These are phyloP conservation scores for Gallinago paraguaiae DNA, from an alignment of 2,113 vertebrate species.

Conservation along the genomic window DNA sequence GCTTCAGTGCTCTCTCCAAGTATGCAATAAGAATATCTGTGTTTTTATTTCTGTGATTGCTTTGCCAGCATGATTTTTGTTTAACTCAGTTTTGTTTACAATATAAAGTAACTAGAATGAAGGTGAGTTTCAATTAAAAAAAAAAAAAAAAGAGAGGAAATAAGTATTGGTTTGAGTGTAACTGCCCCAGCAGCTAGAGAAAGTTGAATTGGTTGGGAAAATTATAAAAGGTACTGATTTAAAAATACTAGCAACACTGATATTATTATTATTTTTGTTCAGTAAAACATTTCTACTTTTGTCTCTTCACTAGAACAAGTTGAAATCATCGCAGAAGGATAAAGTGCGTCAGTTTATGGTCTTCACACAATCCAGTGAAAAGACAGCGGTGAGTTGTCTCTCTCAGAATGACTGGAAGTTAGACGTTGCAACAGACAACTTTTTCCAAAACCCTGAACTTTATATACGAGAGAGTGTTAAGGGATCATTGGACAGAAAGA, in stretches of 20 bases:
- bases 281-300: not conserved
- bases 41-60: not conserved
- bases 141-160: not conserved
- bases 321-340: conserved; percentile 99
- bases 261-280: not conserved
- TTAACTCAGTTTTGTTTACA: not conserved
- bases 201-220: not conserved
- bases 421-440: conserved; percentile 98
- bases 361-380: conserved; percentile 98
- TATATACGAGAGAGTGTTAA: conserved; percentile 92
- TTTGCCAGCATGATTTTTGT: not conserved
- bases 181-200: not conserved
- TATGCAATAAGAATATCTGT: not conserved
- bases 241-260: not conserved
- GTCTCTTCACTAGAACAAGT: conserved; percentile 90
- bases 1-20: not conserved
- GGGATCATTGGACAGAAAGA: conserved; percentile 92
- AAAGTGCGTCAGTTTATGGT: conserved; percentile 99
- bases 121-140: not conserved
- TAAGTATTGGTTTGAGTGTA: not conserved
- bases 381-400: conserved; percentile 94
- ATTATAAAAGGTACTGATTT: not conserved
- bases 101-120: not conserved
- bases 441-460: conserved; percentile 97
- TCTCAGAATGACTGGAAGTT: conserved; percentile 99